Evolutionary conservation across 2,797 vertebrate species (phyloP).

Genomic region (Mionectes olivaceus): DNA sequence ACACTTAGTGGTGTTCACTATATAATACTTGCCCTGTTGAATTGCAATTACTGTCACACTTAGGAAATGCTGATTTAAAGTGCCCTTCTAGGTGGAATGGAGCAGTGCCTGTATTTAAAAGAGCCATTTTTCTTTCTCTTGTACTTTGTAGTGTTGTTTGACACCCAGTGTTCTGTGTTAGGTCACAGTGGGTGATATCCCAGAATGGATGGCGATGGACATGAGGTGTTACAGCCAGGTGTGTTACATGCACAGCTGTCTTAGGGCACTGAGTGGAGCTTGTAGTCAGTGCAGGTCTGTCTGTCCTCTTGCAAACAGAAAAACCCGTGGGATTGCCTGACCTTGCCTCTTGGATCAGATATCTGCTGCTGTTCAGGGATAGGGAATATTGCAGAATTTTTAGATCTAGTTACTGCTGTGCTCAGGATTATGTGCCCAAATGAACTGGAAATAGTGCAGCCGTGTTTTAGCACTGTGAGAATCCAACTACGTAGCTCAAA

Average conservation of each 20-base stretch:
- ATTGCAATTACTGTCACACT: not conserved
- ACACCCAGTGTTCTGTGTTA: not conserved
- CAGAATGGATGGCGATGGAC: not conserved
- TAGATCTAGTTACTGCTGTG: not conserved
- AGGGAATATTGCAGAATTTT: not conserved
- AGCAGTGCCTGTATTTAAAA: not conserved
- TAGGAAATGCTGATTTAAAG: slow-evolving; percentile 11
- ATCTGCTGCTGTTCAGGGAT: not conserved
- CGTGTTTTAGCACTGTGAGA: not conserved
- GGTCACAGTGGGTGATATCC: not conserved
- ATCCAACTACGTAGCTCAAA: not conserved
- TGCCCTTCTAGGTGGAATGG: not conserved
- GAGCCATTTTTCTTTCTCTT: not conserved
- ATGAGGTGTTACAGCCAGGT: not conserved
- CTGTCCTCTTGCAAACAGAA: not conserved
- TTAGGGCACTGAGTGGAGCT: not conserved
- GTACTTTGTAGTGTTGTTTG: not conserved
- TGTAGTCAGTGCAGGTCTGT: not conserved
- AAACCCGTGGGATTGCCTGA: not conserved
- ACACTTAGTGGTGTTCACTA: not conserved
- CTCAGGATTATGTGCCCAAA: not conserved
- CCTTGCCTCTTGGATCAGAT: not conserved
- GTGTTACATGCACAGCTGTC: not conserved
- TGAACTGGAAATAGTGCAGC: not conserved
- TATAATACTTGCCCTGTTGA: not conserved